Evolutionary conservation across 2,888 invertebrate genomes (phyloP).

Genomic region (Taphrorychus bicolor): DNA sequence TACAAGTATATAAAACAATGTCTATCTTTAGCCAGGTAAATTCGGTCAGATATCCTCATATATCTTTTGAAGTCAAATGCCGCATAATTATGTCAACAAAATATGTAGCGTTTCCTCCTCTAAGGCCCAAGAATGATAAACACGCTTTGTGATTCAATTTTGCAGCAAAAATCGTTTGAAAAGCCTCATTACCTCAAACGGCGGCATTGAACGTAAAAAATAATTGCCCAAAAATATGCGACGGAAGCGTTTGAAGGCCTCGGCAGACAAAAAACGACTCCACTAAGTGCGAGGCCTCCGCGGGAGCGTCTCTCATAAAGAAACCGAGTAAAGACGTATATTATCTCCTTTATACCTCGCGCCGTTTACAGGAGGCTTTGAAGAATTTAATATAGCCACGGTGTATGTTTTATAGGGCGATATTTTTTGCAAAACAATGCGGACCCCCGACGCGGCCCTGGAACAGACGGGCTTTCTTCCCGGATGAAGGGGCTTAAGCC

Average conservation of each 20-base stretch:
- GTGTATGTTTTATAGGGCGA: constrained; percentile 53
- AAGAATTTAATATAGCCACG: constrained; percentile 47
- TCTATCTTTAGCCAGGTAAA: no score
- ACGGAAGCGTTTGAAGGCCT: constrained; percentile 20
- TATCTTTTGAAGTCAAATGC: no score
- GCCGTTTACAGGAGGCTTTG: constrained; percentile 39
- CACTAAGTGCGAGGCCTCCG: constrained; percentile 21
- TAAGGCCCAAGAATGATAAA: constrained; percentile 1
- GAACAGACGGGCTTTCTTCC: constrained; percentile 24
- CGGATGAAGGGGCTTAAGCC: constrained; percentile 24
- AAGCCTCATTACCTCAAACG: constrained; percentile 15
- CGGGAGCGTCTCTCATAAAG: constrained; percentile 32
- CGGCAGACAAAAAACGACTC: constrained; percentile 27
- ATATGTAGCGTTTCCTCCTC: not conserved
- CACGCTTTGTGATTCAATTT: constrained; percentile 13
- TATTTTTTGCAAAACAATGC: constrained; percentile 51
- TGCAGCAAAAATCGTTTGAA: constrained; percentile 1
- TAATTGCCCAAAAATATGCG: constrained; percentile 32
- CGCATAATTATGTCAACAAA: no score
- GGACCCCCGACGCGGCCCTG: constrained; percentile 33
- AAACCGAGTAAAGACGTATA: constrained; percentile 35
- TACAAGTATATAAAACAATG: no score
- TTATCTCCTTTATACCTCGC: constrained; percentile 40
- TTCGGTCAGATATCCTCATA: no score
- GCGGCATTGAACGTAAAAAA: constrained; percentile 24